Conservation (phyloP, 1,140 invertebrate species). For the Ips nitidus region DNA sequence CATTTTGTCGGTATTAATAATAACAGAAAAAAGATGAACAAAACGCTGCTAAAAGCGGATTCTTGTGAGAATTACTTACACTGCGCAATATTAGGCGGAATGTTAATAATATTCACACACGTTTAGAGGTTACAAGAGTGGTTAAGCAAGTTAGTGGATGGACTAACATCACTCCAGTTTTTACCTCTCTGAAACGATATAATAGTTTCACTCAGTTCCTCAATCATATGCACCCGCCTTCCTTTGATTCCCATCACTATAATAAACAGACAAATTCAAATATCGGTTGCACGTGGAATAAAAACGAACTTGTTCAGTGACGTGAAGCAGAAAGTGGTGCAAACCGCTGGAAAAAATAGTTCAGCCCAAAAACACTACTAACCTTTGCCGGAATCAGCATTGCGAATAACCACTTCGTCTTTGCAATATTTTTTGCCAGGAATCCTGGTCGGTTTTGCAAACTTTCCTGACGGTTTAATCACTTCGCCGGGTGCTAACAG, state of each 20-base stretch:
- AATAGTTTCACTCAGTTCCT: slow-evolving; percentile 95
- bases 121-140: slow-evolving; percentile 2
- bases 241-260: slow-evolving; percentile 98
- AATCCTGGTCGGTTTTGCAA: slow-evolving; percentile 83
- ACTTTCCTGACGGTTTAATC: slow-evolving; percentile 85
- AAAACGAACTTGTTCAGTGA: too few species aligned
- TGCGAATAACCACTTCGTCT: slow-evolving; percentile 90
- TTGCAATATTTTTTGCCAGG: slow-evolving; percentile 90
- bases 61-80: too few species aligned
- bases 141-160: slow-evolving; percentile 25
- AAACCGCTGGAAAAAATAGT: not conserved
- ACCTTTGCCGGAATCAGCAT: slow-evolving; percentile 95
- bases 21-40: too few species aligned
- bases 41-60: too few species aligned
- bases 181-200: slow-evolving; percentile 98
- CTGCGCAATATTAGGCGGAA: too few species aligned
- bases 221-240: slow-evolving; percentile 94
- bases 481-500: slow-evolving; percentile 78
- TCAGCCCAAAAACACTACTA: slow-evolving; percentile 41
- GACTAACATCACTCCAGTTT: not conserved
- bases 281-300: too few species aligned
- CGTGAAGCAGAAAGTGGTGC: not conserved
- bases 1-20: too few species aligned
- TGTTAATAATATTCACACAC: not conserved
- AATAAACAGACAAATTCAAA: slow-evolving; percentile 50